A percentile compares a stretch with the other conserved stretches of the same genome.
phyloP scores from a whole-genome alignment of 2,797 vertebrate genomes.

The Pseudocheirus occidentalis region DNA sequence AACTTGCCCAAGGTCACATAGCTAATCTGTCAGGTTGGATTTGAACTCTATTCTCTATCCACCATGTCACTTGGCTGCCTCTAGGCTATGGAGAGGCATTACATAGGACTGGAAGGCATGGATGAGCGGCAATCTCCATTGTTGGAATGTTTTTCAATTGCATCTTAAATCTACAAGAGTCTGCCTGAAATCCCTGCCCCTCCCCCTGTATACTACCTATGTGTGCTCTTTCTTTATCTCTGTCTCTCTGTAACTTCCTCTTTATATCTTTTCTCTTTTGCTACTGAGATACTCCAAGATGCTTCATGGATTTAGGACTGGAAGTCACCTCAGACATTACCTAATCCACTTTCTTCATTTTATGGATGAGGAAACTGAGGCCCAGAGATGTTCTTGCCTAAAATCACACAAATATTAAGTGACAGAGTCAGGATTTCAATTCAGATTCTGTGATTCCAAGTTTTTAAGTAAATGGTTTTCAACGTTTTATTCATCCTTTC shows the following conservation, averaged over 20 bases:
- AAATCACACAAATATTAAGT: background rate
- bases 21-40: background rate
- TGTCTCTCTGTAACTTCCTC: background rate
- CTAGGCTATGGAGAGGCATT: background rate
- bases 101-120: background rate
- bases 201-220: accelerated
- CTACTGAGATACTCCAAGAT: background rate
- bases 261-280: background rate
- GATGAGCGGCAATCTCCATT: background rate
- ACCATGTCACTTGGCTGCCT: background rate
- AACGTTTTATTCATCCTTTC: background rate
- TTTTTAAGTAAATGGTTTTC: background rate
- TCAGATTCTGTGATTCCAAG: background rate
- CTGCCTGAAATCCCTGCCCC: background rate
- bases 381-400: background rate
- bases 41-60: background rate
- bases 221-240: background rate
- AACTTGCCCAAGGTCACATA: background rate
- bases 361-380: background rate
- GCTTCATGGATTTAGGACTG: background rate
- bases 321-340: background rate
- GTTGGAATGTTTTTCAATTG: background rate
- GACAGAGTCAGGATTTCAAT: background rate
- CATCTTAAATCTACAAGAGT: background rate
- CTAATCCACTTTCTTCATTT: background rate